Evolutionary conservation across 2,888 invertebrate genomes (phyloP).

Genomic region (Synanthedon vespiformis): DNA sequence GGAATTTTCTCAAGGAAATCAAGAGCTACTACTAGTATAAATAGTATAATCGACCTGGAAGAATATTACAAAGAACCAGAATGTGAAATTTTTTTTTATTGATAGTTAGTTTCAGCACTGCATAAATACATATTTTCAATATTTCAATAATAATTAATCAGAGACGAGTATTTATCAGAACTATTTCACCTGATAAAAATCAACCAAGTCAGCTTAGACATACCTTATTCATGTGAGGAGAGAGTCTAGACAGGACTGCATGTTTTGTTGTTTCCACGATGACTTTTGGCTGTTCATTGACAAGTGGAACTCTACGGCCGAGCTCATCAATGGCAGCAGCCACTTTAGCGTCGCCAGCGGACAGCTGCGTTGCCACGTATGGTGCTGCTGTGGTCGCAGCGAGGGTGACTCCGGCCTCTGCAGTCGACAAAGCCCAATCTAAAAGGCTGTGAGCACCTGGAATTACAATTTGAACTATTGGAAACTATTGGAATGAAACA

Average conservation of each 20-base stretch:
- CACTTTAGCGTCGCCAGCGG: slow-evolving; percentile 74
- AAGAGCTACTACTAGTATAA: too few species aligned
- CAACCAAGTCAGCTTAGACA: slow-evolving; percentile 6
- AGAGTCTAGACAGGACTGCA: slow-evolving; percentile 68
- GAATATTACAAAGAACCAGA: too few species aligned
- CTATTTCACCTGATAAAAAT: too few species aligned
- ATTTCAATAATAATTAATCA: too few species aligned
- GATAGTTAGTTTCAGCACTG: too few species aligned
- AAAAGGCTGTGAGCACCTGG: slow-evolving; percentile 73
- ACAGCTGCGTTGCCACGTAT: slow-evolving; percentile 60
- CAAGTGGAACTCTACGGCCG: slow-evolving; percentile 75
- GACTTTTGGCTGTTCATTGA: slow-evolving; percentile 75
- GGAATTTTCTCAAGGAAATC: too few species aligned
- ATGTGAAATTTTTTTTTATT: too few species aligned
- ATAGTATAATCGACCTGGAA: too few species aligned
- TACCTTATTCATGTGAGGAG: slow-evolving; percentile 68
- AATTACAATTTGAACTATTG: too few species aligned
- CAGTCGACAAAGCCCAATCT: slow-evolving; percentile 77
- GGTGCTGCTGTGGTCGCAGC: slow-evolving; percentile 75
- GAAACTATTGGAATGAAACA: too few species aligned
- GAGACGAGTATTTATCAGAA: too few species aligned
- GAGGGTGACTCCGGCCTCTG: slow-evolving; percentile 74
- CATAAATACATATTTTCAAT: too few species aligned
- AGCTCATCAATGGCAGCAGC: slow-evolving; percentile 75
- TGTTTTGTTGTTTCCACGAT: slow-evolving; percentile 69